Evolutionary conservation across 2,888 invertebrate species (phyloP), one percentile per base, ranked within the genome.

Genomic region (Meteorus cinctellus): DNA sequence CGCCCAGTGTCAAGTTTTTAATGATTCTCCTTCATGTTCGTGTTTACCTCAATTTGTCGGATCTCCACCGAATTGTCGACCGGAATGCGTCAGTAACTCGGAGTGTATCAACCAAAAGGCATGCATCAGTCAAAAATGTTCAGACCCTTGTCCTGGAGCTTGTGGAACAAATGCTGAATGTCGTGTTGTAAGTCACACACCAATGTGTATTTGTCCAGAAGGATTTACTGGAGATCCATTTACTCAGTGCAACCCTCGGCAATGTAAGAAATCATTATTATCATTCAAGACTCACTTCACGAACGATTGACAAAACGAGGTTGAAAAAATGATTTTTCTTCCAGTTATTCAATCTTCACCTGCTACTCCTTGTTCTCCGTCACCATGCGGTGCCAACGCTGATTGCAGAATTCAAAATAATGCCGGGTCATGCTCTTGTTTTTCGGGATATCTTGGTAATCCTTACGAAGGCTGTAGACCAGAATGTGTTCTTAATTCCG

Each of bases 311-410:
- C 16, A 6, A 19, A 55, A 55, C 8, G 19, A 55, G 24, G 1
- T 55, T n/a, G 24, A 10, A 8, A 19, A 19, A 24, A 29, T n/a
- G 12, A 27, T 36, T 27, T 19, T 72, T 74, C 6, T 77, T 75
- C 62, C 73, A 81, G 77, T 75, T 72, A 67, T 48, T n/a, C 67
- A 69, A 48, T 45, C 68, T 27, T 12, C 59, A 12, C n/a, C 19
- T 3, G 5, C 27, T 14, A 31, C 27, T 31, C 62, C 94, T 4
- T 96, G 96, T 84, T 90, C 90, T 72, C 95, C 95, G 74, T 94
- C 94, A 45, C 95, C 95, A 2, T 96, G 96, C 87, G 96, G 96
- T 34, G 92, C 94, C 1, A 93, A 95, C 87, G 92, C 95, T 10
- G 90, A 92, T 85, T 95, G 95, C 83, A 92, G 90, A 86, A 93